These are phyloP conservation scores for Meandrina meandrites DNA, from an alignment of 92 coral and sea anemone genomes.

Conservation along the genomic window DNA sequence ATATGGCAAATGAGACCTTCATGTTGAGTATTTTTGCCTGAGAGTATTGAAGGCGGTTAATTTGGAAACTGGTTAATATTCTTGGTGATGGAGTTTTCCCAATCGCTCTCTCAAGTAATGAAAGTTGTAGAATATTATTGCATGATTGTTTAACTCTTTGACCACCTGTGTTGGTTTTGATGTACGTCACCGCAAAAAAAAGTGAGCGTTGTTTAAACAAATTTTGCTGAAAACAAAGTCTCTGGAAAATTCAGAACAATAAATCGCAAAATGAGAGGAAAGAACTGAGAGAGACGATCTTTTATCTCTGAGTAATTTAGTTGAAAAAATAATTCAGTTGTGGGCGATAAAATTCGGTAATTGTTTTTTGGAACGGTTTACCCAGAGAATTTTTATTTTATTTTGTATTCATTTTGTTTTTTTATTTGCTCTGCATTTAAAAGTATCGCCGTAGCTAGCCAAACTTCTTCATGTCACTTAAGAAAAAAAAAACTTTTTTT, in stretches of 20 bases:
- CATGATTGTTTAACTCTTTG: background rate
- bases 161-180: conserved; percentile 13
- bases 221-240: background rate
- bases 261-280: background rate
- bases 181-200: background rate
- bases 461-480: background rate
- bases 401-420: no score
- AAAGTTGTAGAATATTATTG: background rate
- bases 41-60: background rate
- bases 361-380: background rate
- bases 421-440: background rate
- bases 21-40: background rate
- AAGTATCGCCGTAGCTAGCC: background rate
- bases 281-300: background rate
- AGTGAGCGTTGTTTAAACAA: background rate
- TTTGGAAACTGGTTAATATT: background rate
- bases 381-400: no score
- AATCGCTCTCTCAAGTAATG: background rate
- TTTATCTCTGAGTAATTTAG: background rate
- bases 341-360: background rate
- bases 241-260: background rate
- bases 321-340: background rate
- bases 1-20: background rate
- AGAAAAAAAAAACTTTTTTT: background rate
- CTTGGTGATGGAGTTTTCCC: background rate